Conservation (phyloP, 2,888 invertebrate genomes). For the Linnaemya tessellans region DNA sequence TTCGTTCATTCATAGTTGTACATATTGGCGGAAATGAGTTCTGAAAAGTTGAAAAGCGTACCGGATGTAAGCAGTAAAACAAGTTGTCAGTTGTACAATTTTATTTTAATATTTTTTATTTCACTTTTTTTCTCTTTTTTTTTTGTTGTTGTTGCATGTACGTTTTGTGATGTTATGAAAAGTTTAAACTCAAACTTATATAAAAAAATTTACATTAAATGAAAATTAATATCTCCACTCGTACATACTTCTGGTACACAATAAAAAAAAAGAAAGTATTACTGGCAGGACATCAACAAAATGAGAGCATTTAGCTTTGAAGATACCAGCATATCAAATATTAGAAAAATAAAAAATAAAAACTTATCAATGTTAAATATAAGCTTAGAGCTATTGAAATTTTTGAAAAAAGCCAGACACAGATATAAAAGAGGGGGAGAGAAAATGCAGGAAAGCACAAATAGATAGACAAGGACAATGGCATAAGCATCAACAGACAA, state of each 20-base stretch:
- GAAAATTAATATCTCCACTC: constrained; percentile 38
- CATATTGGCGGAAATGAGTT: constrained; percentile 79
- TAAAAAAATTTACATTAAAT: constrained; percentile 30
- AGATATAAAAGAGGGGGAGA: too few relatives aligned
- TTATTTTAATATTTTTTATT: constrained; percentile 43
- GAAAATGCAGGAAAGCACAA: too few relatives aligned
- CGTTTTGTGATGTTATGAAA: constrained; percentile 47
- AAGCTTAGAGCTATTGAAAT: too few relatives aligned
- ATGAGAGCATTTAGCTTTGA: neutral
- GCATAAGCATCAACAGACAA: too few relatives aligned
- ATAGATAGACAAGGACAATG: too few relatives aligned
- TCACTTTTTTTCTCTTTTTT: constrained; percentile 10
- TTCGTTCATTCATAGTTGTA: constrained; percentile 30
- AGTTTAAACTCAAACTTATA: constrained; percentile 50
- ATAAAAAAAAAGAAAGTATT: neutral
- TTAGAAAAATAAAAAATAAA: neutral
- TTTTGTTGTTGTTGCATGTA: neutral
- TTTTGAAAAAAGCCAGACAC: too few relatives aligned
- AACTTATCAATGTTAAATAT: neutral
- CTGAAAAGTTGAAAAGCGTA: constrained; percentile 76
- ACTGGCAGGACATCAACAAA: constrained; percentile 2
- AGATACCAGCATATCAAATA: neutral
- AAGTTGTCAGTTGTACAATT: constrained; percentile 71
- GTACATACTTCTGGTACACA: neutral
- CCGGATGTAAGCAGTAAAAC: constrained; percentile 74